A percentile compares a stretch with the other conserved stretches of the same genome.
Conservation (phyloP, 2,113 vertebrate genomes). For the Oophaga pumilio region DNA sequence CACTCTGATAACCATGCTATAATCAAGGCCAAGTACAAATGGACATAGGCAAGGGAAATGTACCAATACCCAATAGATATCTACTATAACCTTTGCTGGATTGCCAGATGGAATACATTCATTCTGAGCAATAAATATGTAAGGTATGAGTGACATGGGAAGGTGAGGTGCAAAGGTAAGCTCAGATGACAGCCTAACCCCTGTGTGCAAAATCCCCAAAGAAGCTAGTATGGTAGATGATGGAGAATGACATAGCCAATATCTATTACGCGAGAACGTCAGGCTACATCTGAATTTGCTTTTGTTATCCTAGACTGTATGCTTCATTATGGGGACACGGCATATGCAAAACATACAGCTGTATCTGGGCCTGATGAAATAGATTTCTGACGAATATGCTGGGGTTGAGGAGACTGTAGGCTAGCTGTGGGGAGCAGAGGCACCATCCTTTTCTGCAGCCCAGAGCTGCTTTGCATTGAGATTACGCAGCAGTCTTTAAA, state of each 20-base stretch:
- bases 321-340: neutral
- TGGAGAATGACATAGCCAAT: neutral
- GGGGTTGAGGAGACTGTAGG: too few relatives aligned
- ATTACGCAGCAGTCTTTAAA: constrained; percentile 58
- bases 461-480: constrained; percentile 48
- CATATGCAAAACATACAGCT: neutral
- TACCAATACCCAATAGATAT: neutral
- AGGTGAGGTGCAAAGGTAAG: neutral
- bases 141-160: neutral
- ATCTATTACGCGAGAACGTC: too few relatives aligned
- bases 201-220: neutral
- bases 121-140: neutral
- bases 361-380: constrained; percentile 17
- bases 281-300: neutral
- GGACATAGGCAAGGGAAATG: neutral
- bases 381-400: neutral
- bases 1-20: neutral
- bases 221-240: neutral
- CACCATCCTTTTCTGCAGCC: constrained; percentile 40
- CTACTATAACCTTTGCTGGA: neutral
- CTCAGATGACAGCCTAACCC: neutral
- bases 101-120: neutral
- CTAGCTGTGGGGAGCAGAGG: constrained; percentile 14
- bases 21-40: neutral
- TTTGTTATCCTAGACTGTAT: neutral